Evolutionary conservation across 2,797 vertebrate genomes (phyloP).

Genomic region (Sebastes minor): DNA sequence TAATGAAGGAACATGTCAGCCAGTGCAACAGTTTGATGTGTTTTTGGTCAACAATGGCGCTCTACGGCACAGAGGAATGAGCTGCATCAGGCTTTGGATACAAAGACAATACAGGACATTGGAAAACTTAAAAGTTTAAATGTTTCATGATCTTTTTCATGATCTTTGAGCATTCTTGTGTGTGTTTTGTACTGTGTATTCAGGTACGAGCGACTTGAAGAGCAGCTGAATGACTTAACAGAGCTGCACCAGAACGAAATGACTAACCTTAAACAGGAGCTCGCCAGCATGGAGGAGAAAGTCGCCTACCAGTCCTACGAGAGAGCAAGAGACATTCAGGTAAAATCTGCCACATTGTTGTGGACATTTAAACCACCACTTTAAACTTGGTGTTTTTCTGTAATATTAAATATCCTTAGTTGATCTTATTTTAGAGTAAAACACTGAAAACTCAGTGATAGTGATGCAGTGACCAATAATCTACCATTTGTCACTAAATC

Average conservation of each 20-base stretch:
- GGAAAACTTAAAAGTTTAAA: neutral
- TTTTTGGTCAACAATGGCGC: neutral
- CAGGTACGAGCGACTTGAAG: slow-evolving; percentile 96
- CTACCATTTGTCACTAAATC: neutral
- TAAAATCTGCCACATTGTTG: neutral
- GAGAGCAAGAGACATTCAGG: slow-evolving; percentile 96
- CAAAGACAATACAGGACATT: neutral
- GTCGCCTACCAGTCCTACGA: slow-evolving; percentile 99
- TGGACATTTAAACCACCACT: neutral
- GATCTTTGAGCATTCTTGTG: neutral
- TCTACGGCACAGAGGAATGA: neutral
- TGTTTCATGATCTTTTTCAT: neutral
- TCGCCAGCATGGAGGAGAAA: slow-evolving; percentile 99
- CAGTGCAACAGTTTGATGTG: neutral
- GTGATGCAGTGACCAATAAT: neutral
- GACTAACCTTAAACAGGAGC: slow-evolving; percentile 98
- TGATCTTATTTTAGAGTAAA: neutral
- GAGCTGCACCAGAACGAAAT: slow-evolving; percentile 99
- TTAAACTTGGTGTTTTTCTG: neutral
- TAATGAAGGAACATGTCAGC: neutral
- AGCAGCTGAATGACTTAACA: slow-evolving; percentile 95
- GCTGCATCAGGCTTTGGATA: neutral
- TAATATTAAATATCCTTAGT: neutral
- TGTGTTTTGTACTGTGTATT: neutral
- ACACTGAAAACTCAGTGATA: neutral